Base-by-base conservation (phyloP, 2,113 vertebrate genomes). In the Orcinus orca region DNA sequence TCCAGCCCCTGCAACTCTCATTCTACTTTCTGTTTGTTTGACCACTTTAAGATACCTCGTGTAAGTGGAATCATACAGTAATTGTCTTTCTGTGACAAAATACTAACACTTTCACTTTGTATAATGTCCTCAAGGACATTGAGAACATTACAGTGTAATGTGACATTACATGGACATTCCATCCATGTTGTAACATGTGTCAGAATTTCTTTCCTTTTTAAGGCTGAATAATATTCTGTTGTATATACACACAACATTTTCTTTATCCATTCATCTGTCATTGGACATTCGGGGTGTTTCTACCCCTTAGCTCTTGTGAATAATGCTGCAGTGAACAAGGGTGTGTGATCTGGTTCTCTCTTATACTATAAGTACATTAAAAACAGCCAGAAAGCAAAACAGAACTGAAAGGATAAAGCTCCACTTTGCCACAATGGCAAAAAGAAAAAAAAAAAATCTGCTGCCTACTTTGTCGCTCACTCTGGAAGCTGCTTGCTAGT, bases 401-500 rank as follows among this genome's bases (percentile, higher is more conserved):
- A 71, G n/a, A 94, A 58, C 76, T 29, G 17, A 92, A 67, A 96
- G 55, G 63, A 26, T 58, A 71, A 86, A 96, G 88, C 44, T 79
- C 41, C n/a, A 29, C 44, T 84, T 76, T 92, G 18, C 70, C 94
- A 94, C 92, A 87, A 85, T 62, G 68, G 36, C 31, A 23, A n/a
- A 36, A 76, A 55, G 6, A 31, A 17, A 67, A 25, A 31, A 68
- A 71, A 82, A n/a, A 38, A 67, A 26, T 15, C 55, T 53, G 31
- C 93, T 96, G 83, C 87, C 90, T 95, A 67, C 89, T 74, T 76
- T 90, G 92, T 87, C 73, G 84, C 88, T 97, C 96, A 90, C 58
- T 92, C 92, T 93, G 93, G 96, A 97, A 96, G 87, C 80, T 90
- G 83, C 87, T 96, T 73, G 87, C 93, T 92, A 50, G 90, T 92